phyloP scores from a whole-genome alignment of 2,888 invertebrate species.

The Colostygia pectinataria region DNA sequence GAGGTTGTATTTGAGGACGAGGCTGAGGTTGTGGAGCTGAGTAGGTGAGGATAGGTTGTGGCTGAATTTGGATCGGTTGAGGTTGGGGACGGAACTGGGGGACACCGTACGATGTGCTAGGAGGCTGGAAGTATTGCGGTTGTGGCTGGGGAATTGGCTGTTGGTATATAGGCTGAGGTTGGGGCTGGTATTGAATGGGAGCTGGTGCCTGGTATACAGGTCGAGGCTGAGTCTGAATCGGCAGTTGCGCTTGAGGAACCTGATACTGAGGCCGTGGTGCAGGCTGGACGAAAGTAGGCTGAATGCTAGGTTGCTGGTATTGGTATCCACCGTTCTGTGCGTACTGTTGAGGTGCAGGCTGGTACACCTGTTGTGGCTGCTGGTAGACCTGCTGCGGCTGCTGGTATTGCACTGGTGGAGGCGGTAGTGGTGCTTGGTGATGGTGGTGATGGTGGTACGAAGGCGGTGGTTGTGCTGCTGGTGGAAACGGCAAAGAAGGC shows the following conservation, averaged over 20 bases:
- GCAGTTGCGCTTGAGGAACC: conserved; percentile 14
- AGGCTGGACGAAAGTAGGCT: conserved; percentile 19
- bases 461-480: conserved; percentile 39
- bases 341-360: conserved; percentile 39
- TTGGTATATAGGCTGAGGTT: conserved; percentile 32
- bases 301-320: conserved; percentile 46
- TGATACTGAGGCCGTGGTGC: conserved; percentile 28
- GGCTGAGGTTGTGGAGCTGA: conserved; percentile 37
- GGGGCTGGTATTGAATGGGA: conserved; percentile 29
- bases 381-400: conserved; percentile 32
- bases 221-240: conserved; percentile 26
- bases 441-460: conserved; percentile 31
- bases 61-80: conserved; percentile 21
- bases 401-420: conserved; percentile 25
- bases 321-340: conserved; percentile 46
- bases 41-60: conserved; percentile 30
- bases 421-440: conserved; percentile 35
- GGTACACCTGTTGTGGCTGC: conserved; percentile 32
- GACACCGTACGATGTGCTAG: conserved; percentile 34
- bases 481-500: conserved; percentile 59
- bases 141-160: conserved; percentile 19
- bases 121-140: conserved; percentile 29
- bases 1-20: conserved; percentile 32
- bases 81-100: conserved; percentile 26
- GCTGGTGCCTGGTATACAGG: conserved; percentile 29